A percentile compares a stretch with the other conserved stretches of the same genome.
phyloP scores from a whole-genome alignment of 2,797 vertebrate species.

The Vireo griseus region DNA sequence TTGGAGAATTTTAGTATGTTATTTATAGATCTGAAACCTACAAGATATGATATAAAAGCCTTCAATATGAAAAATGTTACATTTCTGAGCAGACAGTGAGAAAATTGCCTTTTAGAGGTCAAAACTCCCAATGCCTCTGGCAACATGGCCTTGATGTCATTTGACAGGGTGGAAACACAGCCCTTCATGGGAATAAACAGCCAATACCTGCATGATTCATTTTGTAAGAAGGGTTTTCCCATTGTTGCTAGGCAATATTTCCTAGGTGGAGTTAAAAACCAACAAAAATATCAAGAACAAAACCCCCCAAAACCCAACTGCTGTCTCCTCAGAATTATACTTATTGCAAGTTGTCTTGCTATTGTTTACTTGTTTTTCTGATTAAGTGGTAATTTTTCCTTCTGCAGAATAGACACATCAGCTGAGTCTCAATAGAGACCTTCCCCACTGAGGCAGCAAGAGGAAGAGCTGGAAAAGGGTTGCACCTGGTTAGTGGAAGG shows the following conservation, averaged over 20 bases:
- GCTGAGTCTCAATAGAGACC: neutral
- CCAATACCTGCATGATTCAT: slow-evolving; percentile 56
- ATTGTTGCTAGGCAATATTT: slow-evolving; percentile 49
- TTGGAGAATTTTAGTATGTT: slow-evolving; percentile 20
- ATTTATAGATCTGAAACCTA: slow-evolving; percentile 47
- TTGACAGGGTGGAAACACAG: slow-evolving; percentile 67
- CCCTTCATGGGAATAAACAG: slow-evolving; percentile 60
- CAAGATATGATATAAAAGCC: slow-evolving; percentile 63
- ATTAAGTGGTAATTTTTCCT: neutral
- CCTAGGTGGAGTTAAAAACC: slow-evolving; percentile 5
- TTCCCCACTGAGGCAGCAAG: neutral
- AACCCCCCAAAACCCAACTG: neutral
- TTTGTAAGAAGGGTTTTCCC: slow-evolving; percentile 33
- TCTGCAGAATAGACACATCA: neutral
- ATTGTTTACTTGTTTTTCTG: neutral
- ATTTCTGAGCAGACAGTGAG: slow-evolving; percentile 67
- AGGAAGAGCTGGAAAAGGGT: neutral
- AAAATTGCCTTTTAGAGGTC: slow-evolving; percentile 70
- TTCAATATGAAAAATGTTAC: slow-evolving; percentile 62
- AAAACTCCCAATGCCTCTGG: slow-evolving; percentile 57
- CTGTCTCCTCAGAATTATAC: neutral
- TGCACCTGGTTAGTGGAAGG: neutral
- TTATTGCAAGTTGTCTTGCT: neutral
- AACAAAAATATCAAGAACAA: neutral
- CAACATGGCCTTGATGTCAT: slow-evolving; percentile 66